These are phyloP conservation scores for Epizoanthus scotinus DNA, from an alignment of 92 coral and sea anemone genomes.

Conservation along the genomic window DNA sequence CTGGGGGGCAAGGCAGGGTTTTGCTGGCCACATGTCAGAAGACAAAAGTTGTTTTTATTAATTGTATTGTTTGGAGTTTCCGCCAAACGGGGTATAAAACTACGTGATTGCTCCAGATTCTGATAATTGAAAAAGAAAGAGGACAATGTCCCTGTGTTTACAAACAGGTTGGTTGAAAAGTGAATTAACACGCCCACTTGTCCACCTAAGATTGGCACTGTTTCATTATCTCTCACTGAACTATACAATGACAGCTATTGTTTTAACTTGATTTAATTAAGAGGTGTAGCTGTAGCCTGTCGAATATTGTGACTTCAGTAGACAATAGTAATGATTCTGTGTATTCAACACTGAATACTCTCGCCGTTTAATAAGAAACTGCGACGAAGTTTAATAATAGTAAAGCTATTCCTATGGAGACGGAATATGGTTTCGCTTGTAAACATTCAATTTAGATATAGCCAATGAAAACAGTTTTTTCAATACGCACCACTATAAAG, in stretches of 20 bases:
- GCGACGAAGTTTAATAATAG: no score
- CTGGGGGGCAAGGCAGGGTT: background rate
- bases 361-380: no score
- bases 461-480: no score
- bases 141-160: background rate
- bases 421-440: no score
- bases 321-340: no score
- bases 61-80: background rate
- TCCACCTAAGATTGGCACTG: slow-evolving; percentile 12
- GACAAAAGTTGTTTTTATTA: background rate
- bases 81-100: background rate
- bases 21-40: background rate
- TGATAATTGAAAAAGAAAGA: background rate
- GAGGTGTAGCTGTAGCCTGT: no score
- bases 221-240: background rate
- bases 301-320: no score
- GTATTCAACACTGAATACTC: no score
- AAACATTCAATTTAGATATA: no score
- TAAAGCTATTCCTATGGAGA: no score
- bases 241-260: background rate
- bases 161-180: background rate
- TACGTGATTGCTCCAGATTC: background rate
- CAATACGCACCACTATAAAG: no score
- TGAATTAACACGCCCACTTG: slow-evolving; percentile 21
- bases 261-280: slow-evolving; percentile 1